Conservation (phyloP, 2,797 vertebrate species). For the Galaxias olidus region DNA sequence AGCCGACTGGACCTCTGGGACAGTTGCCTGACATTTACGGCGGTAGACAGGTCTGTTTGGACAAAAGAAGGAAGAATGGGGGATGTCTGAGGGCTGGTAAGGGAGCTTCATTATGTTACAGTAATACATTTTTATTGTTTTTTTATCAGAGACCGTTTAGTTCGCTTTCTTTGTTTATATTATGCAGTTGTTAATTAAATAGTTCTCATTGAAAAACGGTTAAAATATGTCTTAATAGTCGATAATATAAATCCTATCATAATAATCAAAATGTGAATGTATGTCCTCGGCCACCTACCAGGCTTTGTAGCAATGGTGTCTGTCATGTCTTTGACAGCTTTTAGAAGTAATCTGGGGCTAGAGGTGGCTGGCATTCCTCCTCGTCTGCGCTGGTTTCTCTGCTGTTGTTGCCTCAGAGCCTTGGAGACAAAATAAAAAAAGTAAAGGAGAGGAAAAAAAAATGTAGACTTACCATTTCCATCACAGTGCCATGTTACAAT, state of each 20-base stretch:
- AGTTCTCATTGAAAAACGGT: too few species aligned
- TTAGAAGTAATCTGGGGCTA: conserved; percentile 85
- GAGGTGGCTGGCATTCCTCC: conserved; percentile 80
- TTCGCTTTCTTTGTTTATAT: conserved; percentile 73
- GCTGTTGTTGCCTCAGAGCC: conserved; percentile 95
- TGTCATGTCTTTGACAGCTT: conserved; percentile 83
- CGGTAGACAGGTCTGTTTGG: conserved; percentile 79
- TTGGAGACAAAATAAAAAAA: conserved; percentile 48
- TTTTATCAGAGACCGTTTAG: too few species aligned
- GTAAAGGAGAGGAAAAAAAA: conserved; percentile 9
- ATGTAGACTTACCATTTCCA: neutral
- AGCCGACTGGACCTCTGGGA: conserved; percentile 88
- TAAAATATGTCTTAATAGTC: too few species aligned
- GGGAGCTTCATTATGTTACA: too few species aligned
- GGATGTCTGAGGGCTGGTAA: conserved; percentile 73
- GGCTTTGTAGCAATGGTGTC: conserved; percentile 74
- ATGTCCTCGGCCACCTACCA: conserved; percentile 53
- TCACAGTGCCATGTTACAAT: too few species aligned
- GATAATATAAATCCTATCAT: too few species aligned
- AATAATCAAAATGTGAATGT: neutral
- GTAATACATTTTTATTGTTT: too few species aligned
- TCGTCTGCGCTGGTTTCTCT: conserved; percentile 87
- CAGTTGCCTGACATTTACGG: conserved; percentile 82
- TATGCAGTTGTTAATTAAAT: neutral
- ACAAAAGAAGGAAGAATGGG: conserved; percentile 70